A percentile compares a stretch with the other conserved stretches of the same genome.
These are phyloP conservation scores for Istiophorus platypterus DNA, from an alignment of 2,113 vertebrate genomes.

Conservation along the genomic window DNA sequence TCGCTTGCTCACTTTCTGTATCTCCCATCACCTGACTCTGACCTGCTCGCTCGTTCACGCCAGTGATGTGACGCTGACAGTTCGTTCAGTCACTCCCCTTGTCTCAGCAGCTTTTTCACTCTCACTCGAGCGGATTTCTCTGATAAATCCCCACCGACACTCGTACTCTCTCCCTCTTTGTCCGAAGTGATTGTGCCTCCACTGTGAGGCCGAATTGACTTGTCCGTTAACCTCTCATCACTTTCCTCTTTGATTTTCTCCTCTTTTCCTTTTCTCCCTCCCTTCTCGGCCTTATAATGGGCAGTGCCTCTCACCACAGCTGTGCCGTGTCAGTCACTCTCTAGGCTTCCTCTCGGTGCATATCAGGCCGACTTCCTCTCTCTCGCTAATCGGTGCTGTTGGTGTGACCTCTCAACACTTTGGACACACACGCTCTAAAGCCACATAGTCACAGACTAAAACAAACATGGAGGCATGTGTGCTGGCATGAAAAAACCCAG, in stretches of 20 bases:
- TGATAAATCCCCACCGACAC: conserved; percentile 3
- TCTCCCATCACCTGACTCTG: not conserved
- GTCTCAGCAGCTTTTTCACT: conserved; percentile 18
- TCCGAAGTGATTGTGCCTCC: conserved; percentile 10
- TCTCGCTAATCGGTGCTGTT: conserved; percentile 26
- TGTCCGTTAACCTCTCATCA: conserved; percentile 8
- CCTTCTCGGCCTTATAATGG: not conserved
- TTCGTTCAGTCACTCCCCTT: conserved; percentile 2
- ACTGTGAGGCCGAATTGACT: conserved; percentile 22
- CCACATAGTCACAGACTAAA: not conserved
- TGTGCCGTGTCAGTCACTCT: not conserved
- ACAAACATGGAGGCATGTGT: not conserved
- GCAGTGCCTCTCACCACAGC: not conserved
- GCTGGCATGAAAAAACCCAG: not conserved
- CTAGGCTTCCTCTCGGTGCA: not conserved
- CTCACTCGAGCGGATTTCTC: conserved; percentile 23
- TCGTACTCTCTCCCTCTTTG: not conserved
- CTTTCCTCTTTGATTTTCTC: not conserved
- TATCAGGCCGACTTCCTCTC: conserved; percentile 36
- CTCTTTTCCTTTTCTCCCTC: not conserved
- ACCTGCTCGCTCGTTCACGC: conserved; percentile 6
- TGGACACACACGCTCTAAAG: conserved; percentile 5
- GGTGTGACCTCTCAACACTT: conserved; percentile 15
- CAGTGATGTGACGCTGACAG: conserved; percentile 11
- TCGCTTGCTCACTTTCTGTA: not conserved